Conservation (phyloP, 2,888 invertebrate species). For the Clanis bilineata region DNA sequence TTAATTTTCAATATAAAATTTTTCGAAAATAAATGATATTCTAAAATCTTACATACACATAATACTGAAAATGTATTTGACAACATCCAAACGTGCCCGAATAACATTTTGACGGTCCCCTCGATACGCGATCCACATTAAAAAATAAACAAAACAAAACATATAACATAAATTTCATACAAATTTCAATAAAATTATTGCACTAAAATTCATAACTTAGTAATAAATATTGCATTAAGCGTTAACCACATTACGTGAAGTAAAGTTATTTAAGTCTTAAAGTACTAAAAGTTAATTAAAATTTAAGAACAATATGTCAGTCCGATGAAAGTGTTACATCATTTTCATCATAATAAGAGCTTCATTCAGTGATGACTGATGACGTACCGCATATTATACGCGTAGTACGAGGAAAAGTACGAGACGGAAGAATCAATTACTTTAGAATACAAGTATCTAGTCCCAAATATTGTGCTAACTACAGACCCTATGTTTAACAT, state of each 20-base stretch:
- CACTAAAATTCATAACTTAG: constrained; percentile 79
- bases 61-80: constrained; percentile 76
- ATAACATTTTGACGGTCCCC: constrained; percentile 52
- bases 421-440: constrained; percentile 57
- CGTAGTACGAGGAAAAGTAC: constrained; percentile 36
- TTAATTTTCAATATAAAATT: constrained; percentile 65
- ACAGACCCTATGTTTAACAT: constrained; percentile 61
- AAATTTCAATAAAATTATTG: constrained; percentile 80
- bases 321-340: constrained; percentile 67
- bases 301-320: constrained; percentile 73
- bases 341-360: constrained; percentile 62
- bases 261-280: constrained; percentile 67
- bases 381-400: no score
- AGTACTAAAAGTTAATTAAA: constrained; percentile 65
- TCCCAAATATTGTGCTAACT: constrained; percentile 61
- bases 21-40: constrained; percentile 68
- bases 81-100: constrained; percentile 60
- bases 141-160: constrained; percentile 73
- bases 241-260: constrained; percentile 70
- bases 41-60: constrained; percentile 73
- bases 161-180: constrained; percentile 75
- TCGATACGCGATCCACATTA: constrained; percentile 55
- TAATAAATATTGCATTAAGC: constrained; percentile 80
- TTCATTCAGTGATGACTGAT: constrained; percentile 47
- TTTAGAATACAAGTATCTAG: constrained; percentile 54